phyloP scores from a whole-genome alignment of 2,888 invertebrate species.

The Synanthedon tipuliformis region DNA sequence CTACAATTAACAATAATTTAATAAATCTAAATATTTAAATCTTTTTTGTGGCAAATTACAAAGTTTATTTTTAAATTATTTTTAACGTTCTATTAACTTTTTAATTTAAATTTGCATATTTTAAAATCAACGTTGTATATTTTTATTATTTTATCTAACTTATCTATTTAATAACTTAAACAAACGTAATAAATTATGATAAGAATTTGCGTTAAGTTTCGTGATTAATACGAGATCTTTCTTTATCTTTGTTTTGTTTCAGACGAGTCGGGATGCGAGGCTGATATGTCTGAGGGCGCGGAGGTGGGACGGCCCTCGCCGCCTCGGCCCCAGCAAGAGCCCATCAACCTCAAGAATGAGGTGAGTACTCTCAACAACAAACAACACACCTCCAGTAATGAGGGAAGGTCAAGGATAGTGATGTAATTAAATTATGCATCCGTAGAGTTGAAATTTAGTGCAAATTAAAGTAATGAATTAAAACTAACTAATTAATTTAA shows the following conservation, averaged over 20 bases:
- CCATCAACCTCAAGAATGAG: slow-evolving; percentile 69
- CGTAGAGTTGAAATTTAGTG: too few species aligned
- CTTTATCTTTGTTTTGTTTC: slow-evolving; percentile 17
- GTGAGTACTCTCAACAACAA: slow-evolving; percentile 24
- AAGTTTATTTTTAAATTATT: too few species aligned
- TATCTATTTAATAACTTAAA: background rate
- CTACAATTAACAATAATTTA: too few species aligned
- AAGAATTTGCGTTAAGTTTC: background rate
- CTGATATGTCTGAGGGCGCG: slow-evolving; percentile 84
- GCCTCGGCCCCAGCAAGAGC: slow-evolving; percentile 68
- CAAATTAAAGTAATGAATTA: too few species aligned
- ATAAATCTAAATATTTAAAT: too few species aligned
- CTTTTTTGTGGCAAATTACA: too few species aligned
- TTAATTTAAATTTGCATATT: too few species aligned
- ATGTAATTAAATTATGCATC: background rate
- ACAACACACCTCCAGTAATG: background rate
- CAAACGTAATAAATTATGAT: background rate
- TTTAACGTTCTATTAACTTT: too few species aligned
- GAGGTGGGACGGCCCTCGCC: slow-evolving; percentile 73
- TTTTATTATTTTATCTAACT: background rate
- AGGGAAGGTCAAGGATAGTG: background rate
- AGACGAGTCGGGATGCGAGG: slow-evolving; percentile 88
- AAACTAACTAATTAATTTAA: too few species aligned
- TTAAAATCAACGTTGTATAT: too few species aligned
- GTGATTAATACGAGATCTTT: background rate